Percentiles rank a stretch among this genome's conserved stretches.
Conservation (phyloP, 92 coral and sea anemone genomes). For the Epizoanthus rinbou region DNA sequence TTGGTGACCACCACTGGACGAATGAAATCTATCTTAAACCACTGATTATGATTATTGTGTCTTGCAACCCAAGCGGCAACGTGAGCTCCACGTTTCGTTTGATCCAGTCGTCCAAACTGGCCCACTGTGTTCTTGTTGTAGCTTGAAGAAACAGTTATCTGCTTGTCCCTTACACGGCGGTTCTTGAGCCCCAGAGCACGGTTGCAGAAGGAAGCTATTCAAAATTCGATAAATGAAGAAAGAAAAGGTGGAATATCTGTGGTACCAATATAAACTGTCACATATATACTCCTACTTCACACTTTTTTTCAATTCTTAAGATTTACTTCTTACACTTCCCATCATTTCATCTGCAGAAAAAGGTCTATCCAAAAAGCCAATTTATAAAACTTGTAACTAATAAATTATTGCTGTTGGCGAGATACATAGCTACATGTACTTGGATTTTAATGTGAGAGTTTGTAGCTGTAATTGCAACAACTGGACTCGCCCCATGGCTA, state of each 20-base stretch:
- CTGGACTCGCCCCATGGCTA: too few relatives aligned
- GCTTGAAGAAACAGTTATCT: constrained; percentile 67
- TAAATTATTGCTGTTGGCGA: too few relatives aligned
- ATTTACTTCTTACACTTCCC: too few relatives aligned
- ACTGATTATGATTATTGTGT: constrained; percentile 70
- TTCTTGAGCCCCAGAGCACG: constrained; percentile 68
- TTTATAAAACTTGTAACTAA: too few relatives aligned
- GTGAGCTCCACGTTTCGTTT: constrained; percentile 5
- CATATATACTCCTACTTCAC: background rate
- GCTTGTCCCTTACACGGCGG: constrained; percentile 53
- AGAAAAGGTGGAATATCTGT: too few relatives aligned
- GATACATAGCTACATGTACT: too few relatives aligned
- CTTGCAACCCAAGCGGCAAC: constrained; percentile 41
- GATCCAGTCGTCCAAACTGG: constrained; percentile 56
- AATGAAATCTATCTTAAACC: constrained; percentile 79
- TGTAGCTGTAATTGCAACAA: too few relatives aligned
- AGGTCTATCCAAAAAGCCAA: too few relatives aligned
- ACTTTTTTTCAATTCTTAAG: background rate
- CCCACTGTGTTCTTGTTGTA: constrained; percentile 65
- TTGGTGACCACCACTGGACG: constrained; percentile 66
- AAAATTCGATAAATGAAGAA: too few relatives aligned
- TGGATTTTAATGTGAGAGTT: too few relatives aligned
- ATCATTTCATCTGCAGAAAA: too few relatives aligned
- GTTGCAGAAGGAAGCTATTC: constrained; percentile 77
- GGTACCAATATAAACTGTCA: too few relatives aligned